Percentiles rank a stretch among this genome's conserved stretches.
Evolutionary conservation across 2,113 vertebrate species (phyloP).

Genomic region (Danio rerio): GRCz12tu NC_133200.1:20226501-20227000

Average conservation of each 20-base stretch:
- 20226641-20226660: background rate
- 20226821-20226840: slow-evolving; percentile 96
- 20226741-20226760: slow-evolving; percentile 70
- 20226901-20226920: slow-evolving; percentile 98
- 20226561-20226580: no score
- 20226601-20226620: no score
- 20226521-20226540: no score
- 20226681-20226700: slow-evolving; percentile 67
- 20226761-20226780: slow-evolving; percentile 72
- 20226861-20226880: slow-evolving; percentile 95
- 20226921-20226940: slow-evolving; percentile 72
- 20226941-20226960: background rate
- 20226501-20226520: no score
- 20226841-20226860: slow-evolving; percentile 96
- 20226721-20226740: slow-evolving; percentile 53
- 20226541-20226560: no score
- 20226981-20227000: background rate
- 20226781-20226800: slow-evolving; percentile 92
- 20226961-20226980: background rate
- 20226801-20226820: slow-evolving; percentile 93
- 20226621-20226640: background rate
- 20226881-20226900: slow-evolving; percentile 93
- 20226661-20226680: slow-evolving; percentile 46
- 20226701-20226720: slow-evolving; percentile 53
- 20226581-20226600: no score